Evolutionary conservation across 1,140 invertebrate species (phyloP), one percentile per base, ranked within the genome.

Genomic region (Zaprionus gabonicus): DNA sequence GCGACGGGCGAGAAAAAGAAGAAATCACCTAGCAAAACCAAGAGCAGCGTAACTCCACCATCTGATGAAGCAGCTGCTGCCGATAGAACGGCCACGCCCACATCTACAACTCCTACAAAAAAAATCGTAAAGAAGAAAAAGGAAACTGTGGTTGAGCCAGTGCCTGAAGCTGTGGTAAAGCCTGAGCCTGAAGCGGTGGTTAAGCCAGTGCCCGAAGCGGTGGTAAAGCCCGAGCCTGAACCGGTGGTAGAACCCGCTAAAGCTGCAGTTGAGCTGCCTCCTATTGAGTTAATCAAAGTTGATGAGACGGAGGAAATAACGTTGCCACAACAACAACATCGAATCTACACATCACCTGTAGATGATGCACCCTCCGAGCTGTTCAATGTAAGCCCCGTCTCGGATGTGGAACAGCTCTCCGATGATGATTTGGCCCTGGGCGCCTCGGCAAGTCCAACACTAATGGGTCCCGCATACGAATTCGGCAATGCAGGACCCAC

Each of bases 371-470:
- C 68, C 4, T 71, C 83, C 0, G 91, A 91, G 51, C 68, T 91
- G 1, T 91, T 86, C 25, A 92, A 88, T 63, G 68, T 88, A n/a
- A 91, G 87, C 55, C 84, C 87, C 28, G 78, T 91, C 13, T 91
- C 88, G 1, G 90, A 91, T 70, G 75, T 76, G 4, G 91, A 92
- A 36, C 80, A 59, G 12, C 46, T 92, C 13, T 81, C 84, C 1
- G 94, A 95, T 57, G 94, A 94, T 77, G 94, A 94, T 67, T 81
- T 94, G 57, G 81, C 93, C 3, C 74, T 95, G 17, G 94, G 94
- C 9, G 94, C 94, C 5, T 95, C 94, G 0, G 94, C 94, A 7
- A 95, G 94, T 91, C 94, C 94, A n/a, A 94, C 94, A 2, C 57
- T 71, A 12, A 41, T 76, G 55, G 71, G 72, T 1, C 72, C 78